Percentiles rank a stretch among this genome's conserved stretches.
Conservation (phyloP, 2,113 vertebrate species). For the Thalassarche chlororhynchos region DNA sequence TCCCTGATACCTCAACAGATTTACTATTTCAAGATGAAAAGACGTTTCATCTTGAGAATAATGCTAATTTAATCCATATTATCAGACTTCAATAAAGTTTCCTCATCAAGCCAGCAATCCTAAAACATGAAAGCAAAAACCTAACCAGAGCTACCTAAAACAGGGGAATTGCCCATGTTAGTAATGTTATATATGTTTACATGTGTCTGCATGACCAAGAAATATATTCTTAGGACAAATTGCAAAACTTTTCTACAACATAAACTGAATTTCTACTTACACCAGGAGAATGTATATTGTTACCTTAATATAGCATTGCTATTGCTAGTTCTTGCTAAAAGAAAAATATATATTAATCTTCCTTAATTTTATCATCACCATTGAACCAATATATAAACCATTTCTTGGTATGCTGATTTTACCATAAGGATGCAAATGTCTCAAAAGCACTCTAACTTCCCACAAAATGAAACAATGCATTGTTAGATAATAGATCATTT, state of each 20-base stretch:
- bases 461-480: background rate
- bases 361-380: background rate
- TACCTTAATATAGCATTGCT: background rate
- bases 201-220: background rate
- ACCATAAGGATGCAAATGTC: background rate
- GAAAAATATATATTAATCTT: background rate
- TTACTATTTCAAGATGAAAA: background rate
- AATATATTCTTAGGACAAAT: background rate
- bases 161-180: background rate
- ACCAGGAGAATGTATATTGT: background rate
- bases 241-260: background rate
- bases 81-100: background rate
- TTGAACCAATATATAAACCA: background rate
- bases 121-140: background rate
- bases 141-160: background rate
- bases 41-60: background rate
- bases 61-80: background rate
- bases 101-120: background rate
- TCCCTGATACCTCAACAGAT: background rate
- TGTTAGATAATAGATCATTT: background rate
- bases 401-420: background rate
- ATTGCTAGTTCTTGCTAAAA: background rate
- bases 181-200: background rate
- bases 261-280: background rate
- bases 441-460: background rate